Conservation (phyloP, 2,888 invertebrate genomes). For the Callinectes sapidus region DNA sequence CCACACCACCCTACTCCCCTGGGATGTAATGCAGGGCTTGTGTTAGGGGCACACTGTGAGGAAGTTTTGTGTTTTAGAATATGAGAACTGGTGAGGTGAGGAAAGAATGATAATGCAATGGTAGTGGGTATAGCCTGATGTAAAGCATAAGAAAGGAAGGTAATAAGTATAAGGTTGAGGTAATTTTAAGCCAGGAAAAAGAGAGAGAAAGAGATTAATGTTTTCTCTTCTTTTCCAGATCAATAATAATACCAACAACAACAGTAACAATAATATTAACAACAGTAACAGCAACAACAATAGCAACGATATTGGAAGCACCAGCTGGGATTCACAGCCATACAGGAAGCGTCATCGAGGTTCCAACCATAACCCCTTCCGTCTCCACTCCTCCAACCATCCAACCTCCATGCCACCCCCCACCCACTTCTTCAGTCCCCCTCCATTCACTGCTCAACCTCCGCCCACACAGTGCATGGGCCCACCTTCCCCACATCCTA, state of each 20-base stretch:
- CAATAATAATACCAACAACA: neutral
- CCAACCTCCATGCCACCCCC: neutral
- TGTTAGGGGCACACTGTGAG: neutral
- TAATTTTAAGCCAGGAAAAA: neutral
- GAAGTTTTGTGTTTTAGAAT: neutral
- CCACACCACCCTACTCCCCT: neutral
- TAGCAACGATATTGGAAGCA: neutral
- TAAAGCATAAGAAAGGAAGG: neutral
- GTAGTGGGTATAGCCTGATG: neutral
- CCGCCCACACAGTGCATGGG: neutral
- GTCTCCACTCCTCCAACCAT: neutral
- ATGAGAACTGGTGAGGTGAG: neutral
- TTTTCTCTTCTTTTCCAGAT: neutral
- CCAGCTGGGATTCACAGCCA: neutral
- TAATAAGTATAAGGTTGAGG: neutral
- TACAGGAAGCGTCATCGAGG: neutral
- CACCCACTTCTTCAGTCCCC: neutral
- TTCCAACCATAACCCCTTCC: neutral
- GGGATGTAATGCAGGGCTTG: neutral
- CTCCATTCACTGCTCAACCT: neutral
- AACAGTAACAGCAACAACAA: neutral
- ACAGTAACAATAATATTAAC: neutral
- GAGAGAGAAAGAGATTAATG: neutral
- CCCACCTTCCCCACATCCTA: neutral
- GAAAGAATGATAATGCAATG: neutral